A percentile compares a stretch with the other conserved stretches of the same genome.
Conservation (phyloP, 2,113 vertebrate genomes). For the Carassius gibelio region DNA sequence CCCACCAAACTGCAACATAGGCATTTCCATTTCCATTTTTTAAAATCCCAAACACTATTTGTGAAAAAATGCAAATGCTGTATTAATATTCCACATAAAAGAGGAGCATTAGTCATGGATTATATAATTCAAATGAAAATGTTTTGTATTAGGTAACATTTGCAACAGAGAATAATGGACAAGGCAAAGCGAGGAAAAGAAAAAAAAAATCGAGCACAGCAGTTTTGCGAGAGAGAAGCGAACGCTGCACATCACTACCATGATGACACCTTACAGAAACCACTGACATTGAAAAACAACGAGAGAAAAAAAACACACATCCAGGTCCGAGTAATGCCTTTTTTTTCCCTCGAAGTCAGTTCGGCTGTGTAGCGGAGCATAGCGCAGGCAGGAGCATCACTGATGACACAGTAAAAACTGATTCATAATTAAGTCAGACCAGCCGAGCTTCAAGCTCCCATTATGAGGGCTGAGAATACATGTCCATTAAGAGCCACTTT, state of each 20-base stretch:
- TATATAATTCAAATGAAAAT: constrained; percentile 69
- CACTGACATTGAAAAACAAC: background rate
- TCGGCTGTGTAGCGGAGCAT: background rate
- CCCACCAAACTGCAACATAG: constrained; percentile 57
- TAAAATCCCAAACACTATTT: constrained; percentile 69
- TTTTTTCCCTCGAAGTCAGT: background rate
- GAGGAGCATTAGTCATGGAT: constrained; percentile 70
- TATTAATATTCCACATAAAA: constrained; percentile 71
- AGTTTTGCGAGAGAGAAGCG: constrained; percentile 44
- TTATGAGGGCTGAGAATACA: constrained; percentile 59
- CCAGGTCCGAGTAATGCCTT: background rate
- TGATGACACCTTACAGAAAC: constrained; percentile 32
- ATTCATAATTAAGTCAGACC: constrained; percentile 65
- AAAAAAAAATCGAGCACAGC: constrained; percentile 52
- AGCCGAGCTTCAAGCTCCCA: constrained; percentile 63
- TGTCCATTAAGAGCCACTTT: constrained; percentile 69
- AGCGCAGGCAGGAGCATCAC: background rate
- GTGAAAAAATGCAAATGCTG: constrained; percentile 70
- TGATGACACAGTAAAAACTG: constrained; percentile 54
- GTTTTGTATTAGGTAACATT: constrained; percentile 68
- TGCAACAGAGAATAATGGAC: constrained; percentile 58
- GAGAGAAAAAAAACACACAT: background rate
- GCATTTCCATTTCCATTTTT: constrained; percentile 66
- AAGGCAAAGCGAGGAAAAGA: constrained; percentile 13
- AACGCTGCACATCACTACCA: constrained; percentile 33